Base-by-base conservation (phyloP, 1,140 invertebrate species). In the Aphis craccivora region DNA sequence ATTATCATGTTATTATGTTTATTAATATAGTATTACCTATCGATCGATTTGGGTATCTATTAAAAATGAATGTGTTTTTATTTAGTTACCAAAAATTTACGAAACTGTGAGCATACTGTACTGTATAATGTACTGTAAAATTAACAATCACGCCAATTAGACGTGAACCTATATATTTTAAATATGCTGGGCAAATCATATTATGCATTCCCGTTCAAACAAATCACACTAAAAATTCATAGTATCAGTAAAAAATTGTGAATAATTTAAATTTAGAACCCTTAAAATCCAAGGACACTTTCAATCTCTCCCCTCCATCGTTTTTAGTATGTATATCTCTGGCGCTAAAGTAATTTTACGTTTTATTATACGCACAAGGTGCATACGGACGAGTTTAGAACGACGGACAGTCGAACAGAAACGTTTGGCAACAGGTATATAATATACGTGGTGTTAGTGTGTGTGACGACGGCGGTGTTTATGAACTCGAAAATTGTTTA, bases 401-500 rank as follows among this genome's bases (percentile, higher is more conserved):
- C 81, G 45, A 88, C 86, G 48, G 45, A 51, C 30, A 48, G 86
- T 4, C 30, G 60, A 30, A 67, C 55, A 76, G 60, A 76, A 76
- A 76, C 45, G 86, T 37, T 51, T 89, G 87, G 87, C 86, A 89
- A 89, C 87, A 89, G 87, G 87, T 89, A 86, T 45, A 86, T 37
- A 43, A 45, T 45, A 86, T 76, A 14, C 40, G 37, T 20, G 23
- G 20, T 87, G 30, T 30, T 1, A 25, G 84, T 48, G 43, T 53
- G 87, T 89, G 83, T 40, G 37, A 40, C 9, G 37, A 40, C 9
- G 83, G 83, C 81, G 30, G 86, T 88, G 86, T 88, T n/a, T 35
- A 25, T 51, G n/a, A 89, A 89, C 87, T 51, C 45, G 45, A 51
- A 89, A 89, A 89, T 83, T 88, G 86, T 89, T 89, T 89, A 89